phyloP scores from a whole-genome alignment of 53 echinoderm and acorn worm species.

The Antedon mediterranea region DNA sequence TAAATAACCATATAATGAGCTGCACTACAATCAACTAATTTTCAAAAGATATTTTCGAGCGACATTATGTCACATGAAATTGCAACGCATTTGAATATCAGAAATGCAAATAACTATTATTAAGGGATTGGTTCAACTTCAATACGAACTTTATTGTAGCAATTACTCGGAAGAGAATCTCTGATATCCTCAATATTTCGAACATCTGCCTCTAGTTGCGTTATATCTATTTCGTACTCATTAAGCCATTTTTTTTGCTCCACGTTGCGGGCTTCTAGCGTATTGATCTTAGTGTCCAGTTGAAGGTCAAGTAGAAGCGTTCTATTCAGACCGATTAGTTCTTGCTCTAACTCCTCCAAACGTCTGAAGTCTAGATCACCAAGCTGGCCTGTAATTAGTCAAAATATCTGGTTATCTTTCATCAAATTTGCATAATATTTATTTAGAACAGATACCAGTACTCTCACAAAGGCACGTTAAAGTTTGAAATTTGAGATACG shows the following conservation, averaged over 20 bases:
- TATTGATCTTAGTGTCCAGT: conserved; percentile 49
- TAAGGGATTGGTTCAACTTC: neutral
- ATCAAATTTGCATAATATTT: too few relatives aligned
- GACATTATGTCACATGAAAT: too few relatives aligned
- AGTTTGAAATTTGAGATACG: neutral
- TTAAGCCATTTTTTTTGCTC: conserved; percentile 41
- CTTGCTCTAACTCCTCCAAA: conserved; percentile 38
- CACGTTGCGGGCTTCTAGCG: conserved; percentile 20
- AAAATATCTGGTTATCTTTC: neutral
- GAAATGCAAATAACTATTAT: too few relatives aligned
- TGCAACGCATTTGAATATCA: too few relatives aligned
- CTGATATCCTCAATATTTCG: neutral
- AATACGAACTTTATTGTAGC: neutral
- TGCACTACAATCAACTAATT: neutral
- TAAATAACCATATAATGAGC: neutral
- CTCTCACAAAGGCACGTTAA: too few relatives aligned
- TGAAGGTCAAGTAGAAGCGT: conserved; percentile 52
- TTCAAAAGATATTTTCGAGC: neutral
- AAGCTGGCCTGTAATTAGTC: neutral
- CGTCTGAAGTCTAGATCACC: conserved; percentile 28
- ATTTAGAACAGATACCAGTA: too few relatives aligned
- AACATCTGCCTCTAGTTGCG: conserved; percentile 29
- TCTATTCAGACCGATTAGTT: conserved; percentile 47
- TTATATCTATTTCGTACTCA: conserved; percentile 46
- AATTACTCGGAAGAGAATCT: neutral